Conservation (phyloP, 2,797 vertebrate genomes). For the Delichon dasypus region DNA sequence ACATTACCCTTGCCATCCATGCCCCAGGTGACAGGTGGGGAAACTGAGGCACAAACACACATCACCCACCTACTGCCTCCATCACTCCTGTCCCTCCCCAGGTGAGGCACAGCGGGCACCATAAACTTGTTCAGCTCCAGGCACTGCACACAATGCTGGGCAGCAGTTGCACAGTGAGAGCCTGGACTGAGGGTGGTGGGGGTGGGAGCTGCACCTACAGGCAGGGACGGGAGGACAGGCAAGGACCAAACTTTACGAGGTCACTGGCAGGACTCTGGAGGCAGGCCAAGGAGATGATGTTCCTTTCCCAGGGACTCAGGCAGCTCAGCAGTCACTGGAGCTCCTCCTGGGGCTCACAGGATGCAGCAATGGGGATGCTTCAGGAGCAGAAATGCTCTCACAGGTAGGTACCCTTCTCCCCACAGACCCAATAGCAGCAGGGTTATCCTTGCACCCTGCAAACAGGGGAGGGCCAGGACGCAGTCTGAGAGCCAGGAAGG, state of each 20-base stretch:
- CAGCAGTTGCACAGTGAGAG: background rate
- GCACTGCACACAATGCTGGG: background rate
- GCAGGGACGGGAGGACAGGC: background rate
- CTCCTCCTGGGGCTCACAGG: background rate
- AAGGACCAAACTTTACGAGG: background rate
- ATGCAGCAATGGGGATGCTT: background rate
- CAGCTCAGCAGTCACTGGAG: background rate
- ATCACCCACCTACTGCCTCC: background rate
- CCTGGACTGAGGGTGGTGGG: background rate
- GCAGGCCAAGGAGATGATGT: background rate
- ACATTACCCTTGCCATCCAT: background rate
- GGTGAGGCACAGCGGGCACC: background rate
- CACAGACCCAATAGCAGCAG: background rate
- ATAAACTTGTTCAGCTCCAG: background rate
- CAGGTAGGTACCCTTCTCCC: background rate
- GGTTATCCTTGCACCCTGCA: background rate
- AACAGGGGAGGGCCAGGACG: background rate
- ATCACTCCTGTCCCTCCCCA: background rate
- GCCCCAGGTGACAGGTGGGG: background rate
- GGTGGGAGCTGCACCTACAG: background rate
- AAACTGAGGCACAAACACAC: background rate
- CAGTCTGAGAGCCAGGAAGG: rapidly evolving
- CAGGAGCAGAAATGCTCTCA: background rate
- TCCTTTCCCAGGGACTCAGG: background rate
- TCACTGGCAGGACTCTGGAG: background rate